phyloP scores from a whole-genome alignment of 2,797 vertebrate genomes.

The Anguilla pacifica region DNA sequence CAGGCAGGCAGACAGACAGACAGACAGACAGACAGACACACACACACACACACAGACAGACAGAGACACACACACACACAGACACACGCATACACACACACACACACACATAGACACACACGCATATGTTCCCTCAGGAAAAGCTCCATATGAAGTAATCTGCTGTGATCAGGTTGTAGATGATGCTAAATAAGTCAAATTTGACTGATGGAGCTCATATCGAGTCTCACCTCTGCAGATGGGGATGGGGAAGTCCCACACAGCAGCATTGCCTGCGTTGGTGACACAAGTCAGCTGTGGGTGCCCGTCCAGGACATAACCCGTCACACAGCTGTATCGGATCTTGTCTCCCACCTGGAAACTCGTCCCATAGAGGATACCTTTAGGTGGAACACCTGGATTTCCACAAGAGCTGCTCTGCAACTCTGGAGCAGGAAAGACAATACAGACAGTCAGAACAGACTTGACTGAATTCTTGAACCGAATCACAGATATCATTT shows the following conservation, averaged over 20 bases:
- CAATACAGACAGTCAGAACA: neutral
- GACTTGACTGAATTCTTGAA: neutral
- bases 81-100: slow-evolving; percentile 33
- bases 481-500: neutral
- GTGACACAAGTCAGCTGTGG: slow-evolving; percentile 84
- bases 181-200: neutral
- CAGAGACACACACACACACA: slow-evolving; percentile 30
- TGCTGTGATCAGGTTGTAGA: neutral
- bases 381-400: slow-evolving; percentile 83
- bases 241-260: slow-evolving; percentile 86
- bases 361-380: slow-evolving; percentile 77
- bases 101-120: neutral
- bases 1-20: neutral
- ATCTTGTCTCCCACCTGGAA: slow-evolving; percentile 87
- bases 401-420: slow-evolving; percentile 88
- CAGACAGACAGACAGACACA: neutral
- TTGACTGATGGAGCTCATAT: neutral
- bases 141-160: neutral
- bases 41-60: too few species aligned
- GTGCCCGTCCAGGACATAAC: slow-evolving; percentile 86
- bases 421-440: slow-evolving; percentile 69
- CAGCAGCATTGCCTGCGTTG: slow-evolving; percentile 77
- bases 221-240: slow-evolving; percentile 84
- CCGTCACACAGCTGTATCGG: slow-evolving; percentile 84
- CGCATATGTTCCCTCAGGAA: neutral